A percentile compares a stretch with the other conserved stretches of the same genome.
These are phyloP conservation scores for Callyntrura guangdongensis DNA, from an alignment of 2,888 invertebrate genomes.

Conservation along the genomic window DNA sequence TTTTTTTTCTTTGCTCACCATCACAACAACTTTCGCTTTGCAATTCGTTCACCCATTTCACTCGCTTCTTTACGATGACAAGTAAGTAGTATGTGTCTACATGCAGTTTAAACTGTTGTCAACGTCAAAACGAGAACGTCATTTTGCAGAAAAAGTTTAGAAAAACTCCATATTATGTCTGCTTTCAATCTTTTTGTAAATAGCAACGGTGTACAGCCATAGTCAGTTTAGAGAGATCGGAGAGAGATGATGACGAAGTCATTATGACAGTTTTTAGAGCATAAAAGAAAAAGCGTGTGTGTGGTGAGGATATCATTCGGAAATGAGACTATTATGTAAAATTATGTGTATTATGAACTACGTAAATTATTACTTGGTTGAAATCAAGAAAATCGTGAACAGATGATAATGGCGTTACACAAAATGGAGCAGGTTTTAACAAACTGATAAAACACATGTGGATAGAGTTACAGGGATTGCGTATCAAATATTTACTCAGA, in stretches of 20 bases:
- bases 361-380: too few relatives aligned
- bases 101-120: background rate
- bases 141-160: background rate
- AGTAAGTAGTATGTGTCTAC: constrained; percentile 21
- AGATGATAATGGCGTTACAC: too few relatives aligned
- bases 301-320: too few relatives aligned
- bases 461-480: too few relatives aligned
- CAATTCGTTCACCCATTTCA: constrained; percentile 9
- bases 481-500: too few relatives aligned
- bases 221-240: too few relatives aligned
- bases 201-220: too few relatives aligned
- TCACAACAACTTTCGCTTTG: background rate
- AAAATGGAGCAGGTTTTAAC: too few relatives aligned
- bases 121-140: background rate
- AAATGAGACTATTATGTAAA: too few relatives aligned
- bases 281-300: background rate
- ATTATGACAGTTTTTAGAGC: constrained; percentile 47
- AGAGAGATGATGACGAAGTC: background rate
- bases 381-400: too few relatives aligned
- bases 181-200: background rate
- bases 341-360: too few relatives aligned
- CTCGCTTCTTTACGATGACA: constrained; percentile 44
- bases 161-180: constrained; percentile 2
- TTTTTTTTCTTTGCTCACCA: background rate
- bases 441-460: too few relatives aligned